Conservation (phyloP, 1,140 invertebrate species). For the Chironomus tepperi region DNA sequence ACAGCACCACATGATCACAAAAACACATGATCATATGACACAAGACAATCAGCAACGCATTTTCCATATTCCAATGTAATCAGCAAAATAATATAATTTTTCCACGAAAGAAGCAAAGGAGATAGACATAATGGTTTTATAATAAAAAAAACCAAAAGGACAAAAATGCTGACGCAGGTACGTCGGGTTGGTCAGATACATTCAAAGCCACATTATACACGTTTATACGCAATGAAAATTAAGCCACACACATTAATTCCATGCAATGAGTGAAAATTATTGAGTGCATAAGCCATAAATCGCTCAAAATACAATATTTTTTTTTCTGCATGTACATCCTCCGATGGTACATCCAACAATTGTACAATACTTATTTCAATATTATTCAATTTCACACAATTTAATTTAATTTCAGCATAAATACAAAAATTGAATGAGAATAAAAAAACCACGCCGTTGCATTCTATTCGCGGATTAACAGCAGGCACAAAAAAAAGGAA, state of each 20-base stretch:
- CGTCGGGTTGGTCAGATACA: not conserved
- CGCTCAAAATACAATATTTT: constrained; percentile 15
- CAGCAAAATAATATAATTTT: not conserved
- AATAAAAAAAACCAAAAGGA: too few relatives aligned
- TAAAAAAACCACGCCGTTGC: constrained; percentile 5
- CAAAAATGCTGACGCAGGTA: constrained; percentile 1
- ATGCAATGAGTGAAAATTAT: constrained; percentile 21
- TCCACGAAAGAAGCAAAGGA: not conserved
- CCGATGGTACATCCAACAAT: not conserved
- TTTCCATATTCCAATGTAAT: not conserved
- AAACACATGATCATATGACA: too few relatives aligned
- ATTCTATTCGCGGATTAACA: constrained; percentile 23
- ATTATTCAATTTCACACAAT: constrained; percentile 21
- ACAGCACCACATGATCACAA: too few relatives aligned
- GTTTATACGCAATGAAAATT: not conserved
- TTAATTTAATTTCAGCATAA: constrained; percentile 19
- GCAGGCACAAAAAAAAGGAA: not conserved
- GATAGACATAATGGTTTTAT: not conserved
- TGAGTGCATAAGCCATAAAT: constrained; percentile 23
- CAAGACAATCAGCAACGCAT: not conserved
- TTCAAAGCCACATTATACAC: not conserved
- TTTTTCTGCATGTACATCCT: not conserved
- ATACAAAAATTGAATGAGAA: not conserved
- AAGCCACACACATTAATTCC: constrained; percentile 19
- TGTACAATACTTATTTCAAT: constrained; percentile 21